phyloP scores from a whole-genome alignment of 2,797 vertebrate genomes.

The Buceros bicornis region DNA sequence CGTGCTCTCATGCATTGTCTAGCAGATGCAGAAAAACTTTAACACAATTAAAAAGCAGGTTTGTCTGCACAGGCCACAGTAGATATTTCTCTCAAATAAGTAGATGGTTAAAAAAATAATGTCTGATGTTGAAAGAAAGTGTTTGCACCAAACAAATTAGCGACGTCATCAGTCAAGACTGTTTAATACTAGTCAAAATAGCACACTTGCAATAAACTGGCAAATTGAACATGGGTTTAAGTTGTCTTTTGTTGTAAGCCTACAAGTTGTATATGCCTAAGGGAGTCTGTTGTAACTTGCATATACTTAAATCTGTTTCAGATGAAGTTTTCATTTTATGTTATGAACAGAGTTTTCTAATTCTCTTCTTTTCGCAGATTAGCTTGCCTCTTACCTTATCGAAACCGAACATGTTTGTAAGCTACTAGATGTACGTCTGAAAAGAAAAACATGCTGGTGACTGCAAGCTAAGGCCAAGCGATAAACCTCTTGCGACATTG shows the following conservation, averaged over 20 bases:
- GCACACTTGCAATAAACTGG: slow-evolving; percentile 55
- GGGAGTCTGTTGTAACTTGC: slow-evolving; percentile 45
- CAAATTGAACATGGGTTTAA: slow-evolving; percentile 52
- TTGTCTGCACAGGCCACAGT: slow-evolving; percentile 72
- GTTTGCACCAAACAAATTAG: slow-evolving; percentile 75
- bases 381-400: not conserved
- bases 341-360: not conserved
- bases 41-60: slow-evolving; percentile 62
- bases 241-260: slow-evolving; percentile 58
- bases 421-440: not conserved
- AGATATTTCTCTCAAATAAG: slow-evolving; percentile 73
- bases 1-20: slow-evolving; percentile 49
- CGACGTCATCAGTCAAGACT: slow-evolving; percentile 78
- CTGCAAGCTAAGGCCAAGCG: not conserved
- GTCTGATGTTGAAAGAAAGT: slow-evolving; percentile 76
- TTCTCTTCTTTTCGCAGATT: not conserved
- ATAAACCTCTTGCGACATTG: not conserved
- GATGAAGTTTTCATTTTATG: not conserved
- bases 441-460: not conserved
- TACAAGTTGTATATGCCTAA: not conserved
- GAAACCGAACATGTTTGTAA: not conserved
- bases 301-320: not conserved
- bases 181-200: slow-evolving; percentile 75
- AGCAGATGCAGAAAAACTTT: slow-evolving; percentile 58
- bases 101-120: slow-evolving; percentile 17